Evolutionary conservation across 2,888 invertebrate species (phyloP).

Genomic region (Anoplius nigerrimus): DNA sequence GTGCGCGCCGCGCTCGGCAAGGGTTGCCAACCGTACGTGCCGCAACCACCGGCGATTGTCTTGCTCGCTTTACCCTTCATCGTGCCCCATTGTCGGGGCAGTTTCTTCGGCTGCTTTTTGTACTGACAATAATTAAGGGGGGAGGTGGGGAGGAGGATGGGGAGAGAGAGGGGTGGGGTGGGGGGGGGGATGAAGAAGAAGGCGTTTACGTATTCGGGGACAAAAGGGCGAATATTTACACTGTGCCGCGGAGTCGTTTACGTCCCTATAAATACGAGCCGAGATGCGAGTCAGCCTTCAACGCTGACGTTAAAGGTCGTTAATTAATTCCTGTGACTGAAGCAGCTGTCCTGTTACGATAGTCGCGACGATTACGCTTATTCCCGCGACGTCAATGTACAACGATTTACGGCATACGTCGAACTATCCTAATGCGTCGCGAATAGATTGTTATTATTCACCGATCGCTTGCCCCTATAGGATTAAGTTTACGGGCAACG

Average conservation of each 20-base stretch:
- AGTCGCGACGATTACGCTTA: too few relatives aligned
- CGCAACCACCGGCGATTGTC: slow-evolving; percentile 54
- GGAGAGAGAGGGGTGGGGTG: slow-evolving; percentile 18
- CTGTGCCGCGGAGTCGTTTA: too few relatives aligned
- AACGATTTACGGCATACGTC: too few relatives aligned
- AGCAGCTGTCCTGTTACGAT: too few relatives aligned
- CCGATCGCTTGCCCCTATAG: too few relatives aligned
- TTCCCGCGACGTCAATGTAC: too few relatives aligned
- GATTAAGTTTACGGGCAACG: background rate
- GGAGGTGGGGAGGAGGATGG: slow-evolving; percentile 25
- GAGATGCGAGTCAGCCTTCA: too few relatives aligned
- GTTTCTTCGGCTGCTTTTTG: slow-evolving; percentile 54
- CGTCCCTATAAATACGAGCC: too few relatives aligned
- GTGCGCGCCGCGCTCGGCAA: slow-evolving; percentile 43
- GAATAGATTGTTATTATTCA: background rate
- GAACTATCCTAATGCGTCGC: slow-evolving; percentile 6
- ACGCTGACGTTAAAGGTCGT: too few relatives aligned
- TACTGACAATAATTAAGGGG: slow-evolving; percentile 50
- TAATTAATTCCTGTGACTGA: too few relatives aligned
- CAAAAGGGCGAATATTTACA: background rate
- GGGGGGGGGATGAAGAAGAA: slow-evolving; percentile 36
- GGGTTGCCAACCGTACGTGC: slow-evolving; percentile 51
- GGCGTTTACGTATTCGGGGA: slow-evolving; percentile 27
- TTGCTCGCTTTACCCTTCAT: slow-evolving; percentile 48
- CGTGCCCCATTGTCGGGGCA: slow-evolving; percentile 47